Evolutionary conservation across 2,113 vertebrate species (phyloP), one percentile per base, ranked within the genome.

Genomic region (Amphilophus citrinellus): DNA sequence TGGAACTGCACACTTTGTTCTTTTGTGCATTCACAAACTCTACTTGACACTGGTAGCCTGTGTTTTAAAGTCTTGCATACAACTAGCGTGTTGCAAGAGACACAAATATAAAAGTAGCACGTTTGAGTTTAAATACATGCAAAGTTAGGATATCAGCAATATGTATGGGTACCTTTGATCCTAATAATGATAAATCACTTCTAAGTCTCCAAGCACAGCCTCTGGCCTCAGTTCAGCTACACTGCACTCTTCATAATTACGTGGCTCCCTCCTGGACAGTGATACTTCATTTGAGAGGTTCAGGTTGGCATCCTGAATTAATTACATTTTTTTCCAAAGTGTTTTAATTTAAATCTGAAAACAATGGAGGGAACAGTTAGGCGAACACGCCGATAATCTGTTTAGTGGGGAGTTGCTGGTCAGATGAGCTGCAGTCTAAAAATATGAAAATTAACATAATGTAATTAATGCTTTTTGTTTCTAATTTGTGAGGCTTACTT

Each of bases 141-240:
- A 50, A 56, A 73, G 68, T 73, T 32, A 56, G 57, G 80, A 84
- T 80, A 66, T 79, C 37, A 81, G 59, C 14, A 63, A 62, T 65
- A 63, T 32, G 22, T 57, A 18, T n/a, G 7, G 59, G 42, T 59
- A 61, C 53, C 75, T 81, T 83, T 88, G 62, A 80, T 77, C 44
- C 76, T 32, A 57, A 65, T 76, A 65, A 66, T 84, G 82, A 87
- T 90, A 77, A 91, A 90, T 91, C 77, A 82, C 44, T 57, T 35
- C 65, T 58, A 62, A 60, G 80, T 61, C 7, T 24, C 76, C 71
- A 35, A 58, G 60, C 50, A 65, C 27, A 75, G 56, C 53, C 66
- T 57, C 73, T 59, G 50, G 77, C 59, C 57, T 73, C 77, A 62
- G 75, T 85, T 63, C 68, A 83, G 80, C 81, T 59, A 24, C 47